Percentiles rank a stretch among this genome's conserved stretches.
phyloP scores from a whole-genome alignment of 2,888 invertebrate species.

The Argyra leucocephala region DNA sequence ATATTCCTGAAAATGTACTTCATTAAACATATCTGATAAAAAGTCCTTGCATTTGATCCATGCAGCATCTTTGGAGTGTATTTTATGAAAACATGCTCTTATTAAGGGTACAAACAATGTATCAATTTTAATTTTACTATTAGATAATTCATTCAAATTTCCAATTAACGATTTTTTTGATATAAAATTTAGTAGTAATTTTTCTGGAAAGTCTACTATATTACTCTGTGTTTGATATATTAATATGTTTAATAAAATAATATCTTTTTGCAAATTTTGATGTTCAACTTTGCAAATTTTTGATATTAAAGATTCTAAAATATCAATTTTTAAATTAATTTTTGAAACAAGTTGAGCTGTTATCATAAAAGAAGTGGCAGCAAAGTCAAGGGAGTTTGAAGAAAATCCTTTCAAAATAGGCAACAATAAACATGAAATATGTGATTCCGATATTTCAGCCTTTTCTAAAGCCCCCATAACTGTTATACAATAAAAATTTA shows the following conservation, averaged over 20 bases:
- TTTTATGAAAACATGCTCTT: slow-evolving; percentile 45
- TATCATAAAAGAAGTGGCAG: slow-evolving; percentile 64
- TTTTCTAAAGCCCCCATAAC: slow-evolving; percentile 61
- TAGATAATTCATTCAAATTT: slow-evolving; percentile 48
- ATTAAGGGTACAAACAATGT: slow-evolving; percentile 52
- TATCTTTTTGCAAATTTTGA: slow-evolving; percentile 51
- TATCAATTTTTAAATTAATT: slow-evolving; percentile 48
- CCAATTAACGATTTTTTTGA: slow-evolving; percentile 45
- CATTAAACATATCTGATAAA: slow-evolving; percentile 50
- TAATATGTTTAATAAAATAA: slow-evolving; percentile 56
- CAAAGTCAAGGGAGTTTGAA: slow-evolving; percentile 59
- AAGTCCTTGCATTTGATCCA: slow-evolving; percentile 46
- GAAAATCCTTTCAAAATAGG: slow-evolving; percentile 61
- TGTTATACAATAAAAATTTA: slow-evolving; percentile 71
- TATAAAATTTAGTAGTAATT: slow-evolving; percentile 47
- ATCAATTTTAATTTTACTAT: slow-evolving; percentile 48
- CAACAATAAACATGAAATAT: slow-evolving; percentile 61
- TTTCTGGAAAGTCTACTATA: slow-evolving; percentile 45
- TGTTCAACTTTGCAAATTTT: slow-evolving; percentile 48
- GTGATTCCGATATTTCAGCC: slow-evolving; percentile 50
- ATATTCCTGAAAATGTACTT: slow-evolving; percentile 50
- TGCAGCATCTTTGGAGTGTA: slow-evolving; percentile 47
- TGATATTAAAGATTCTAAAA: slow-evolving; percentile 53
- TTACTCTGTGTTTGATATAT: slow-evolving; percentile 58
- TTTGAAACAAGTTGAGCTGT: slow-evolving; percentile 59